phyloP scores from a whole-genome alignment of 2,113 vertebrate species.

The Urocolius indicus region DNA sequence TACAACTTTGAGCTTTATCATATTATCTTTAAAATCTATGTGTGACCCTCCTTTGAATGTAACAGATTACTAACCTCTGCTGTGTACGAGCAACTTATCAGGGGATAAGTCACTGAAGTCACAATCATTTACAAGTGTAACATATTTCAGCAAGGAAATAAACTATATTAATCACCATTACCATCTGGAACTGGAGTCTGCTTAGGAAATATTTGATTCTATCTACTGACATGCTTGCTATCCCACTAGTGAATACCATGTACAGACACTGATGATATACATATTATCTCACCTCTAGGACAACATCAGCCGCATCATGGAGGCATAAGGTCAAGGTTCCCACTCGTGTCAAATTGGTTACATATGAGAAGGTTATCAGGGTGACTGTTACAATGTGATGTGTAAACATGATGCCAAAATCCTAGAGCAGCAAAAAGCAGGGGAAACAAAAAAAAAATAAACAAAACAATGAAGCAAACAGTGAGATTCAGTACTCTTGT shows the following conservation, averaged over 20 bases:
- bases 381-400: conserved; percentile 90
- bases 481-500: background rate
- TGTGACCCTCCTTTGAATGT: background rate
- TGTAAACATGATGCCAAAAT: conserved; percentile 94
- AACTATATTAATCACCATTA: background rate
- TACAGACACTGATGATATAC: background rate
- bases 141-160: background rate
- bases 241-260: background rate
- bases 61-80: background rate
- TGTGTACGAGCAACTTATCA: background rate
- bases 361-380: conserved; percentile 91
- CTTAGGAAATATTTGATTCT: background rate
- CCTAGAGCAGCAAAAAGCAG: conserved; percentile 78
- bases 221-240: background rate
- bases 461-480: conserved; percentile 18
- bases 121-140: background rate
- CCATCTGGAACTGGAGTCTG: background rate
- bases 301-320: conserved; percentile 88
- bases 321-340: conserved; percentile 93
- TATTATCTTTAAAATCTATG: background rate
- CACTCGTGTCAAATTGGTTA: conserved; percentile 94
- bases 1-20: background rate
- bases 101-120: background rate
- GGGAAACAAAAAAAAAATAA: background rate
- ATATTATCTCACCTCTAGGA: conserved; percentile 91